These are phyloP conservation scores for Polymixis flavicincta DNA, from an alignment of 2,888 invertebrate genomes.

Conservation along the genomic window DNA sequence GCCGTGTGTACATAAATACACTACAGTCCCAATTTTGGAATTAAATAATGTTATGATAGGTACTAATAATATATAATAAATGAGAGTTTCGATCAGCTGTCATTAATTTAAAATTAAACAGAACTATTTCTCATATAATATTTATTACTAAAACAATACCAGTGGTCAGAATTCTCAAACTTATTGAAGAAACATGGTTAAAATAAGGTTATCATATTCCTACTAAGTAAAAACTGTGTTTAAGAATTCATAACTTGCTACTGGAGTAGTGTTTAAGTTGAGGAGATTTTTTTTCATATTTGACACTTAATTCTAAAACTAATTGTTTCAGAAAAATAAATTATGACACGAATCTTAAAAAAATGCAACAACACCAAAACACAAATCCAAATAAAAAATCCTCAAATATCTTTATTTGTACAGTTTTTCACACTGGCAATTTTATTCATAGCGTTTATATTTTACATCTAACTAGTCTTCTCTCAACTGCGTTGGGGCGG, in stretches of 20 bases:
- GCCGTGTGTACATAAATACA: background rate
- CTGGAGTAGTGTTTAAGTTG: conserved; percentile 11
- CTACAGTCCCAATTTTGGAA: background rate
- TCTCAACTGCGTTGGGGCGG: background rate
- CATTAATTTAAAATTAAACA: background rate
- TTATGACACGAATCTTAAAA: background rate
- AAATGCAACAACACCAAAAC: no score
- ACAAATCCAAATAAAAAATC: no score
- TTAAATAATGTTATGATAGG: background rate
- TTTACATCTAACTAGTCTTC: background rate
- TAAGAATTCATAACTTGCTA: background rate
- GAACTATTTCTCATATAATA: background rate
- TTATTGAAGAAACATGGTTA: background rate
- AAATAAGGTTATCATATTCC: no score
- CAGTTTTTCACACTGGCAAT: background rate
- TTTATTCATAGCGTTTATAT: background rate
- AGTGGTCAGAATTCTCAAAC: background rate
- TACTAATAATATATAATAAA: background rate
- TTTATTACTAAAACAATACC: background rate
- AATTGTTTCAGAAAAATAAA: background rate
- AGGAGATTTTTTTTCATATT: background rate
- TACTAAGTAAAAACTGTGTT: background rate
- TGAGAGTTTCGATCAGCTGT: background rate
- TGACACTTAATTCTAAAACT: no score
- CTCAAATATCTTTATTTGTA: background rate